Evolutionary conservation across 2,888 invertebrate genomes (phyloP), one percentile per base, ranked within the genome.

Genomic region (Listrodromus nycthemerus): DNA sequence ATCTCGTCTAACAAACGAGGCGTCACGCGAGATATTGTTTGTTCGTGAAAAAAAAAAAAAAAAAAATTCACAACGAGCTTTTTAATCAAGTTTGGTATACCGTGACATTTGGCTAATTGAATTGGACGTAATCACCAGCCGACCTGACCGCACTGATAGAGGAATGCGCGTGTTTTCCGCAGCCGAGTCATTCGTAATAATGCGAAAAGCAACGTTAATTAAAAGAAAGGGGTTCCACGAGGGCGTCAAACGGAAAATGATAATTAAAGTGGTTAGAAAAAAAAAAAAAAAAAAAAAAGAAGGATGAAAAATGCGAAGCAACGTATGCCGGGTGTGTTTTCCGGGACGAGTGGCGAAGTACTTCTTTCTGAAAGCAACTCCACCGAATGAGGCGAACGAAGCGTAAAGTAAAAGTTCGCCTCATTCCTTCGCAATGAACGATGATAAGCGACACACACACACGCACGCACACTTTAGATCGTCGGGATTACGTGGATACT

Each of bases 371-470:
- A 61, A 77, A 69, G 80, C 77, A 48, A 63, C 61, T 55, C 37
- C 30, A 52, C 79, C 27, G 58, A 61, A 75, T 52, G 58, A 63
- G 61, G 33, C 45, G 52, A 58, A 65, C 48, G 55, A 58, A 74
- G 69, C 48, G 65, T 67, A 71, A 61, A 71, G 82, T 71, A 71
- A 82, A 82, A 84, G 75, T 84, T 84, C 75, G 48, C 75, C 71
- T 79, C 84, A 77, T 80, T 80, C 77, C 69, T 75, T 63, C 75
- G 73, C 71, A 66, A 63, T 58, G 78, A 83, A 79, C 71, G 84
- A 84, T 84, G 82, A 84, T 84, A 82, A 84, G 84, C 70, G 71
- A 67, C 71, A 71, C 67, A 48, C 37, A 65, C 76, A 55, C 19
- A 71, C 50, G 45, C 50, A 75, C 75, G 30, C 61, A 63, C 63